Conservation (phyloP, 1,140 invertebrate species). For the Phortica variegata region DNA sequence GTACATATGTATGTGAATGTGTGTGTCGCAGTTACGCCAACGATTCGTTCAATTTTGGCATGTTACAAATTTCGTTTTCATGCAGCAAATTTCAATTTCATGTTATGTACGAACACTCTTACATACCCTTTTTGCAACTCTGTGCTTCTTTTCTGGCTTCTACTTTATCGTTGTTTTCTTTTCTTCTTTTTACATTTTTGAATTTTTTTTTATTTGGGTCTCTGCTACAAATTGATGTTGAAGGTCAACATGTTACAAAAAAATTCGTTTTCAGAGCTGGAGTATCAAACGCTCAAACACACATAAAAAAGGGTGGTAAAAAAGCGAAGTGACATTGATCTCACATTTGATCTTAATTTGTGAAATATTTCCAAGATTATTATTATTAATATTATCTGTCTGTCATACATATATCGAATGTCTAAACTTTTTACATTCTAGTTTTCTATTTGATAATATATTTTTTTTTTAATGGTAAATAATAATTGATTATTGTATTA, state of each 20-base stretch:
- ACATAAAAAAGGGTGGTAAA: neutral
- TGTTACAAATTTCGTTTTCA: slow-evolving; percentile 52
- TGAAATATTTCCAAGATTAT: neutral
- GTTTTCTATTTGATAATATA: neutral
- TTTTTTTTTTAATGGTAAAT: too few species aligned
- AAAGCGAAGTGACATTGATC: too few species aligned
- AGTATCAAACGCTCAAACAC: slow-evolving; percentile 23
- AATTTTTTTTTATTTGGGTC: slow-evolving; percentile 10
- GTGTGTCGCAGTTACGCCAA: neutral
- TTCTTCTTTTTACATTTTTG: neutral
- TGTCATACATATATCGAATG: neutral
- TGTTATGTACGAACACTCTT: slow-evolving; percentile 28
- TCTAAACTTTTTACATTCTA: neutral
- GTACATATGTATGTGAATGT: too few species aligned
- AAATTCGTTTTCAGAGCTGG: slow-evolving; percentile 24
- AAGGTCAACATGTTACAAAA: slow-evolving; percentile 48
- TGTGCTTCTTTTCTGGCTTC: slow-evolving; percentile 14
- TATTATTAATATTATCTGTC: neutral
- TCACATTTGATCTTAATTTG: too few species aligned
- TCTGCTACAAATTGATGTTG: slow-evolving; percentile 38
- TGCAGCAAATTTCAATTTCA: slow-evolving; percentile 50
- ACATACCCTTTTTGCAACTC: slow-evolving; percentile 27
- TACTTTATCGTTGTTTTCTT: slow-evolving; percentile 19
- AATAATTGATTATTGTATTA: neutral
- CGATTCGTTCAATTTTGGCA: slow-evolving; percentile 30